Percentiles rank a stretch among this genome's conserved stretches.
Conservation (phyloP, 2,797 vertebrate genomes). For the Acestrorhynchus altus region DNA sequence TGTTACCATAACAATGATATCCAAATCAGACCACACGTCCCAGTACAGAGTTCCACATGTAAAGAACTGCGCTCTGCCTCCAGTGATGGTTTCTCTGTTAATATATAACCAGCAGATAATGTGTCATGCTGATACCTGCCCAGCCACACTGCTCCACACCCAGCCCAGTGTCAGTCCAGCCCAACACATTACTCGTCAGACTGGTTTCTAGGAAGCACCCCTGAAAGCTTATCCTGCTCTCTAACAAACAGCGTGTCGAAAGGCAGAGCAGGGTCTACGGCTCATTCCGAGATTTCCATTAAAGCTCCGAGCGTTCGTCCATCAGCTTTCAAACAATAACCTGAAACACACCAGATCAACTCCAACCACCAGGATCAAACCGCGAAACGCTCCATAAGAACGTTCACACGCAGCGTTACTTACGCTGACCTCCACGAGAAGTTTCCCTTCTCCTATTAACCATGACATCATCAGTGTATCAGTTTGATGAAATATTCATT, state of each 20-base stretch:
- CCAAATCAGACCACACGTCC: neutral
- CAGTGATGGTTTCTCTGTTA: neutral
- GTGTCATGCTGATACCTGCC: conserved; percentile 22
- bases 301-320: neutral
- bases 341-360: too few species aligned
- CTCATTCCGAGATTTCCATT: neutral
- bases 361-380: too few species aligned
- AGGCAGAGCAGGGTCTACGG: neutral
- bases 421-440: too few species aligned
- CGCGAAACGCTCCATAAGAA: too few species aligned
- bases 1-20: neutral
- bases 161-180: neutral
- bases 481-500: too few species aligned
- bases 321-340: neutral
- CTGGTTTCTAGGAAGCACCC: conserved; percentile 46
- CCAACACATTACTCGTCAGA: conserved; percentile 26
- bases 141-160: conserved; percentile 19
- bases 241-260: neutral
- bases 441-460: too few species aligned
- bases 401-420: too few species aligned
- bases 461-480: too few species aligned
- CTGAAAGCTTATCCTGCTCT: neutral
- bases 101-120: conserved; percentile 7
- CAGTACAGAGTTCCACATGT: neutral
- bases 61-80: neutral